Evolutionary conservation across 35 echinoderm and acorn worm genomes (phyloP), one percentile per base, ranked within the genome.

Genomic region (Antedon bifida): DNA sequence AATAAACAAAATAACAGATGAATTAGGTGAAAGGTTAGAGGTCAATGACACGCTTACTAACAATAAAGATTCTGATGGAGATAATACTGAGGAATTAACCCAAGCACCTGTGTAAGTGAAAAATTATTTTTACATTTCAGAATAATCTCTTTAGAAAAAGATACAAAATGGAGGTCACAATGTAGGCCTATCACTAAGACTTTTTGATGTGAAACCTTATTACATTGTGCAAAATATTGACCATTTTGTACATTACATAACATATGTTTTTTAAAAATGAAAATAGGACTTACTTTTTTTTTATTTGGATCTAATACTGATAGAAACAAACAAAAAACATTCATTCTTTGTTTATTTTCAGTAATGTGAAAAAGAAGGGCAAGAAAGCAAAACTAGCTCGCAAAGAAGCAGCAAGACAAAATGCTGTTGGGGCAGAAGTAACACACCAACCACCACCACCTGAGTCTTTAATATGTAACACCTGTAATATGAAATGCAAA

Each of bases 401-500:
- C 31, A 87, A 79, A 33, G 85, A 77, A 39, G 85, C 85, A 39
- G 85, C 85, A 14, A 87, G 78, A 42, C 36, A 87, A 74, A 56
- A 26, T 31, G 36, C 74, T 30, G 21, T 17, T 2, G 85, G 36
- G 17, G 33, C n/a, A n/a, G n/a, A n/a, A n/a, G 75, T 32, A 33
- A 30, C 34, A 29, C 21, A 31, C 30, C 16, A 30, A 36, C 31
- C 30, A 8, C 73, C 51, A 83, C 33, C 83, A 76, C n/a, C 81
- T 8, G 76, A 13, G 12, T 74, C 84, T 45, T 44, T 74, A 36
- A 38, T 84, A 56, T 99, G 95, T 76, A 92, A 99, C 85, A 86
- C 83, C 29, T 99, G 95, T 86, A 73, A 87, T 3, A 78, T 83
- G 13, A 88, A 92, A 34, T 99, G 87, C 39, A 51, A 82, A 75